phyloP scores from a whole-genome alignment of 2,888 invertebrate genomes.

The Ochropacha duplaris region DNA sequence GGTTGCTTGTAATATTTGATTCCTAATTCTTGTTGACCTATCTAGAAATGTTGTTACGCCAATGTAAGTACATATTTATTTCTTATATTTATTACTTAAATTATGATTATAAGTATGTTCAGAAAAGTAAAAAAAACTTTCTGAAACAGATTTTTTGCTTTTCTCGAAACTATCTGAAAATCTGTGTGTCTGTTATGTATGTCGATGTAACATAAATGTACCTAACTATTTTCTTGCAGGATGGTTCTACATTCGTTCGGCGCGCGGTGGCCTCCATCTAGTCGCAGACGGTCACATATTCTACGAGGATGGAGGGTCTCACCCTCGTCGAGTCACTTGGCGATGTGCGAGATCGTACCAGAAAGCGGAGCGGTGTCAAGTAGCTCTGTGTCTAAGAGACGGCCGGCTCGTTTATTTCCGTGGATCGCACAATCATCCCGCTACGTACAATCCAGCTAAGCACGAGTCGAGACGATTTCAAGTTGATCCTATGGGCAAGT shows the following conservation, averaged over 20 bases:
- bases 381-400: slow-evolving; percentile 73
- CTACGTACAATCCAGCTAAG: slow-evolving; percentile 73
- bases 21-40: neutral
- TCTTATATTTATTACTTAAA: neutral
- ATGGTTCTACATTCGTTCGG: slow-evolving; percentile 78
- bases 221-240: slow-evolving; percentile 53
- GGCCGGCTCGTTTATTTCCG: slow-evolving; percentile 77
- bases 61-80: neutral
- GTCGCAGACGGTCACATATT: slow-evolving; percentile 78
- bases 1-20: neutral
- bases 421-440: slow-evolving; percentile 73
- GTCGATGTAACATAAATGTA: slow-evolving; percentile 6
- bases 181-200: slow-evolving; percentile 37
- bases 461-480: slow-evolving; percentile 74
- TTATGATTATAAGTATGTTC: neutral
- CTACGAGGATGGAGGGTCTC: slow-evolving; percentile 79
- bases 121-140: neutral
- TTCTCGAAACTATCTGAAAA: slow-evolving; percentile 4
- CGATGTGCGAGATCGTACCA: slow-evolving; percentile 77
- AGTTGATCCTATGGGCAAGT: slow-evolving; percentile 79
- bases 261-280: slow-evolving; percentile 74
- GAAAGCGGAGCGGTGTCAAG: slow-evolving; percentile 77
- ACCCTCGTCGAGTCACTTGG: slow-evolving; percentile 77
- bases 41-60: neutral
- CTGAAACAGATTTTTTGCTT: neutral